phyloP scores from a whole-genome alignment of 2,888 invertebrate genomes.

The Ethmia dodecea region DNA sequence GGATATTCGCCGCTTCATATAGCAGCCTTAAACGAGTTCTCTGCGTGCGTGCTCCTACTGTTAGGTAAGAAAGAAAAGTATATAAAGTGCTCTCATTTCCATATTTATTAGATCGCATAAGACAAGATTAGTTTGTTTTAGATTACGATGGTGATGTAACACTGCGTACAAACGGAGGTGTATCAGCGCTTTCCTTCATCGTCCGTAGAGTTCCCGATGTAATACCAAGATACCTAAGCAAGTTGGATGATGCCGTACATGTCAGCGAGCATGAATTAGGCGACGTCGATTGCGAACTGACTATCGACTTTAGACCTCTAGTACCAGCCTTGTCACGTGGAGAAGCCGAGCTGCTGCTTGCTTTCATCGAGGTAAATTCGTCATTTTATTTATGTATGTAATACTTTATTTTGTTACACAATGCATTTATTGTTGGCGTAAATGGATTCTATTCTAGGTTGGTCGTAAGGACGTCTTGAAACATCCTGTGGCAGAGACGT shows the following conservation, averaged over 20 bases:
- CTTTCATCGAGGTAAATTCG: constrained; percentile 80
- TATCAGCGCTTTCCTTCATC: constrained; percentile 88
- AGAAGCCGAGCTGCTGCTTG: constrained; percentile 83
- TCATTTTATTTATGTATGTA: background rate
- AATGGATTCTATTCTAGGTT: constrained; percentile 56
- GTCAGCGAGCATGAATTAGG: constrained; percentile 91
- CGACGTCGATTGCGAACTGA: constrained; percentile 90
- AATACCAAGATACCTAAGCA: constrained; percentile 82
- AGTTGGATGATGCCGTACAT: constrained; percentile 86
- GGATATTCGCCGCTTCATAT: constrained; percentile 92
- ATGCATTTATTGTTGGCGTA: background rate
- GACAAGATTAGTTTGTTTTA: constrained; percentile 38
- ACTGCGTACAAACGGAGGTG: constrained; percentile 86
- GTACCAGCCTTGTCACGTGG: constrained; percentile 80
- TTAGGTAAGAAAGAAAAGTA: constrained; percentile 60
- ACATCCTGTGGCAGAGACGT: constrained; percentile 91
- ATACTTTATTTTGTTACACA: too few species aligned
- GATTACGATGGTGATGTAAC: constrained; percentile 90
- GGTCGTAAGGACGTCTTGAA: constrained; percentile 87
- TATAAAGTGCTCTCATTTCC: background rate
- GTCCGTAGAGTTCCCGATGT: constrained; percentile 91
- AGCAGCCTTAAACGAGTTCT: constrained; percentile 90
- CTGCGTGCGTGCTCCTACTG: constrained; percentile 84
- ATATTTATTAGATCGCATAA: background rate
- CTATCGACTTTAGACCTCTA: constrained; percentile 75